These are phyloP conservation scores for Pedionomus torquatus DNA, from an alignment of 2,113 vertebrate species.

Conservation along the genomic window DNA sequence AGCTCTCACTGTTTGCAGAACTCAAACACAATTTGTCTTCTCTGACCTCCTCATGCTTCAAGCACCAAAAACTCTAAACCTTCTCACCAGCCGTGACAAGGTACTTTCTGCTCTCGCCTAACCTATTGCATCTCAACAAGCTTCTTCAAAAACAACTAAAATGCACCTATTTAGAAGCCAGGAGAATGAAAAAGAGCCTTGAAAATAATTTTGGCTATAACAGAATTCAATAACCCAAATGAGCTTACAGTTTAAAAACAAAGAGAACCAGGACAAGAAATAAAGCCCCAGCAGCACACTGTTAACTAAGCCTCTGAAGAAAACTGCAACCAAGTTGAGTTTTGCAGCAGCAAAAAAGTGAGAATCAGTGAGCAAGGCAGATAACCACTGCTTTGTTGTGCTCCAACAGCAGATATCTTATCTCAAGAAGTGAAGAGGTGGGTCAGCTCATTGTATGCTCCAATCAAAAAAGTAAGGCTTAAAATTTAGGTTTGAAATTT, in stretches of 20 bases:
- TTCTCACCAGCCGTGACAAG: neutral
- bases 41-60: neutral
- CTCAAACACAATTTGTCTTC: neutral
- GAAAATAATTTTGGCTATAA: neutral
- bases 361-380: neutral
- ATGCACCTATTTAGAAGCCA: neutral
- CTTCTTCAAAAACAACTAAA: neutral
- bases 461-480: accelerated
- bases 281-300: neutral
- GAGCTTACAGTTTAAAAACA: neutral
- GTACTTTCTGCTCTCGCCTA: neutral
- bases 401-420: accelerated
- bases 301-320: neutral
- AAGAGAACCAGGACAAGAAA: neutral
- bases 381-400: neutral
- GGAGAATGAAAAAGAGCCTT: neutral
- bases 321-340: neutral
- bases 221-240: neutral
- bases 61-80: neutral
- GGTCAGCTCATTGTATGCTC: accelerated
- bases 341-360: neutral
- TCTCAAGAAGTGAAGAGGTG: neutral
- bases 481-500: accelerated
- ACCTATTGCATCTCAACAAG: neutral
- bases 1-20: neutral